These are phyloP conservation scores for Australoheros scitulus DNA, from an alignment of 2,113 vertebrate species.

Conservation along the genomic window DNA sequence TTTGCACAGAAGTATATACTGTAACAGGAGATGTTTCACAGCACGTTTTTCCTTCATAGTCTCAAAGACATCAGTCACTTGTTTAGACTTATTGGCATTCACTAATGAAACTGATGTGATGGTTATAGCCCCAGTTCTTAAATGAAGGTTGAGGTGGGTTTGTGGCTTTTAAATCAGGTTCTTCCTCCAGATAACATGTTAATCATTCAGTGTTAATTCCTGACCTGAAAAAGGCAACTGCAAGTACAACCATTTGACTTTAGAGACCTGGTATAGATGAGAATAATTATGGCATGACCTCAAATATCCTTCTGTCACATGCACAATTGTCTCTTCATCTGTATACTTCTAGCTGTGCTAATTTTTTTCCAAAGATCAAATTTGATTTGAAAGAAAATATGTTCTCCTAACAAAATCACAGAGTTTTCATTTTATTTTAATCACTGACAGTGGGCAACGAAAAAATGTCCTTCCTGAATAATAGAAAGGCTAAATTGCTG, in stretches of 20 bases:
- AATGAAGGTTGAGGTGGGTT: background rate
- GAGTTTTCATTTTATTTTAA: conserved; percentile 47
- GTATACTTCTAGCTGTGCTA: background rate
- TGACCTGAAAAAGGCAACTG: conserved; percentile 20
- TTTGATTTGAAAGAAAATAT: conserved; percentile 46
- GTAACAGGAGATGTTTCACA: background rate
- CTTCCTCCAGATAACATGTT: conserved; percentile 6
- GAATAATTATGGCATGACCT: conserved; percentile 18
- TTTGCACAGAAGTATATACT: background rate
- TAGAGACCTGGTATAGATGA: background rate
- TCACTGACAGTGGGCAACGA: conserved; percentile 27
- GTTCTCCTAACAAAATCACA: conserved; percentile 60
- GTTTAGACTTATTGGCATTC: background rate
- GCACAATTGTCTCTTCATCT: background rate
- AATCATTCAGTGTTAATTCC: conserved; percentile 19
- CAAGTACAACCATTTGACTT: conserved; percentile 31
- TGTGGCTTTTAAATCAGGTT: conserved; percentile 5
- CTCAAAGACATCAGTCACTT: background rate
- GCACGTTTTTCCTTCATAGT: background rate
- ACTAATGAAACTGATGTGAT: background rate
- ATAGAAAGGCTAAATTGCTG: conserved; percentile 46
- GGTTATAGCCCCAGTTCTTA: background rate
- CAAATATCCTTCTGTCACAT: conserved; percentile 15
- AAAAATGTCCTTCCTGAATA: conserved; percentile 51
- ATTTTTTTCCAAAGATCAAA: conserved; percentile 33